Evolutionary conservation across 2,797 vertebrate species (phyloP).

Genomic region (Myotis findleyi): DNA sequence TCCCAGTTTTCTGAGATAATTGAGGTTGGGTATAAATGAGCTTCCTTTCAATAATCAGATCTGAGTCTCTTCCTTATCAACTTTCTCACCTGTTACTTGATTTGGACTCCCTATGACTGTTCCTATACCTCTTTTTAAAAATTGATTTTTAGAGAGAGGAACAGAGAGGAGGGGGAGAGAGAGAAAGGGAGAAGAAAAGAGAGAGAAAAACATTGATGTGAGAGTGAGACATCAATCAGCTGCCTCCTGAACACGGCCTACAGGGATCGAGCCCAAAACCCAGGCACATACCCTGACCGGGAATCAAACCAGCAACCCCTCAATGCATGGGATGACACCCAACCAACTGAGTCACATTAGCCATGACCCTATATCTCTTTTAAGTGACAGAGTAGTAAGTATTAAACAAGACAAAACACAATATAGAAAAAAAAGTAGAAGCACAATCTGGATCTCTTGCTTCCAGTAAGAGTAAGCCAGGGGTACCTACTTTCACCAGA

Average conservation of each 20-base stretch:
- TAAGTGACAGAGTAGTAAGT: background rate
- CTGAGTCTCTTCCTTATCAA: background rate
- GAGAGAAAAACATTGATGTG: background rate
- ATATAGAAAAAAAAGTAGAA: background rate
- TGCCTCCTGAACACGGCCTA: background rate
- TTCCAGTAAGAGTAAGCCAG: background rate
- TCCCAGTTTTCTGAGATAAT: background rate
- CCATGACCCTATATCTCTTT: background rate
- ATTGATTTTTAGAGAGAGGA: background rate
- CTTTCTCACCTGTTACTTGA: background rate
- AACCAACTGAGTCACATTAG: background rate
- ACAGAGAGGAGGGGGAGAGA: background rate
- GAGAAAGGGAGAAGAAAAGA: background rate
- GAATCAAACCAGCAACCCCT: background rate
- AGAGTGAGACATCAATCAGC: background rate
- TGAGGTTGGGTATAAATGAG: background rate
- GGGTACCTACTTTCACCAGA: background rate
- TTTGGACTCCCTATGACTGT: background rate
- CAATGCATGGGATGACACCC: background rate
- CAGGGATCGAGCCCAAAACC: background rate
- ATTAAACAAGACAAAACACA: background rate
- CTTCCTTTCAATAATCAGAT: background rate
- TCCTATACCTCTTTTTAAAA: background rate
- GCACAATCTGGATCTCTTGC: background rate
- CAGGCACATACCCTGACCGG: background rate